Evolutionary conservation across 2,113 vertebrate genomes (phyloP), one percentile per base, ranked within the genome.

Genomic region (Ivindomyrus marchei): DNA sequence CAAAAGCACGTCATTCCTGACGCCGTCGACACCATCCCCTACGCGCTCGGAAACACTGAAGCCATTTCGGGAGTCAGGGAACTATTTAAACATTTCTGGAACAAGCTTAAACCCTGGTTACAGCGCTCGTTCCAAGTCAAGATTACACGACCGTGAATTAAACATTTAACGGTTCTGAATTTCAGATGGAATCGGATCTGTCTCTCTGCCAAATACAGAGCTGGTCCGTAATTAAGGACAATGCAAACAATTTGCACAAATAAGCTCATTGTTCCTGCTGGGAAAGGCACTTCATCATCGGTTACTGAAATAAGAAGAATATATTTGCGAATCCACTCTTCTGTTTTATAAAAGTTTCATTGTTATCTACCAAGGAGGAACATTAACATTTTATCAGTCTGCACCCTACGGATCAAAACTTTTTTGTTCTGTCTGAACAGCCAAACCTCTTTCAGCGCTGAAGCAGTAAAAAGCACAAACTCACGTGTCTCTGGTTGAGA

Each of bases 341-440:
- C 15, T 88, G 39, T 66, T 17, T 46, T 27, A 88, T 15, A n/a
- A 88, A 45, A 46, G 31, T 47, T 47, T 85, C 83, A 85, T 13
- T 85, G 42, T 49, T 80, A 56, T 24, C 21, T 24, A 36, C 27
- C 56, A 49, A 87, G 85, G 5, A 87, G 5, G 31, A 36, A 56
- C 36, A 17, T 53, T 36, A 49, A n/a, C n/a, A 85, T 46, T 85
- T 45, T 36, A 87, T 36, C 50, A 56, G 27, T 53, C 47, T 36
- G n/a, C 24, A 87, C 27, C n/a, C 15, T 9, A 36, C 27, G 47
- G 47, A 86, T 31, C 21, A 46, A 15, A 87, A 62, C 24, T 24
- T 77, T 77, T 80, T 83, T 39, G 36, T 58, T 89, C 80, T 85
- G 42, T 47, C 46, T 66, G 66, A 89, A 50, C 31, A 86, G 27